Evolutionary conservation across 2,888 invertebrate genomes (phyloP).

Genomic region (Trissoscelio sp.): DNA sequence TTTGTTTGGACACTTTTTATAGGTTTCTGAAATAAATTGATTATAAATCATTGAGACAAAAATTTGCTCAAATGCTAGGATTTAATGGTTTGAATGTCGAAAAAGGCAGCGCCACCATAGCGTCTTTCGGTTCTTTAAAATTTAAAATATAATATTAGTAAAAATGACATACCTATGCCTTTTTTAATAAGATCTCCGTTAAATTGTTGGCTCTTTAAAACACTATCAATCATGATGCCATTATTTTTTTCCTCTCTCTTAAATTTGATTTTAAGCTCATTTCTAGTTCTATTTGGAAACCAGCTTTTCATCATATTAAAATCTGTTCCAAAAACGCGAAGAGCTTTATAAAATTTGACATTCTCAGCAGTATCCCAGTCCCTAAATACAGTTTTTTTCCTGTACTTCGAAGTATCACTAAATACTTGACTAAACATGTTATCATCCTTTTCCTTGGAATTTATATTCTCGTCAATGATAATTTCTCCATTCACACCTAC

Average conservation of each 20-base stretch:
- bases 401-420: neutral
- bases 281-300: slow-evolving; percentile 46
- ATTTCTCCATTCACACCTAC: slow-evolving; percentile 43
- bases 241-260: slow-evolving; percentile 45
- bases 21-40: neutral
- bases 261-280: slow-evolving; percentile 38
- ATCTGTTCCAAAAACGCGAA: slow-evolving; percentile 48
- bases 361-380: slow-evolving; percentile 21
- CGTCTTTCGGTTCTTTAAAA: too few relatives aligned
- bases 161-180: slow-evolving; percentile 28
- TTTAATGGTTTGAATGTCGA: too few relatives aligned
- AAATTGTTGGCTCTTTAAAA: slow-evolving; percentile 34
- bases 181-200: slow-evolving; percentile 24
- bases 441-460: neutral
- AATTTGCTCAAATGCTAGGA: too few relatives aligned
- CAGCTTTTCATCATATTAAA: slow-evolving; percentile 50
- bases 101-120: too few relatives aligned
- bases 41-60: too few relatives aligned
- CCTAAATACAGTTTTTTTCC: slow-evolving; percentile 1
- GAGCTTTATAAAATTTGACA: slow-evolving; percentile 32
- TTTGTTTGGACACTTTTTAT: neutral
- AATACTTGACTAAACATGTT: neutral
- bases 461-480: slow-evolving; percentile 21
- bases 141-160: neutral
- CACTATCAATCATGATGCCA: neutral